Evolutionary conservation across 1,140 invertebrate species (phyloP).

Genomic region (Gryon sp.): DNA sequence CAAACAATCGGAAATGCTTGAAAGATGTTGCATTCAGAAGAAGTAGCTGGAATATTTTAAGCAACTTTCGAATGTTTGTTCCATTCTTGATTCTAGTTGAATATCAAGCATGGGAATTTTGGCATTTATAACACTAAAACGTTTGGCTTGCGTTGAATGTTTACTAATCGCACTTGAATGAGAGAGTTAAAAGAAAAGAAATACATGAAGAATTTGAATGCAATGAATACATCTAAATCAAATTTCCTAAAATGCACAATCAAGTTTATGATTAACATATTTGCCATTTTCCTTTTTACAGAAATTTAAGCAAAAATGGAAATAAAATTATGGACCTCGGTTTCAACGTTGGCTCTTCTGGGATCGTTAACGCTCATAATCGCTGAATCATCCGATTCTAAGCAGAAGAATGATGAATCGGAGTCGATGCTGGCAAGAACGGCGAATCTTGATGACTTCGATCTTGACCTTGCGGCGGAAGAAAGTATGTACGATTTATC

Average conservation of each 20-base stretch:
- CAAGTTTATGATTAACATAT: too few species aligned
- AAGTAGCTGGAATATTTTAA: conserved; percentile 43
- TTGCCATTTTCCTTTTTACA: too few species aligned
- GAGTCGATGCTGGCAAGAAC: conserved; percentile 60
- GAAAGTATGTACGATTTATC: conserved; percentile 64
- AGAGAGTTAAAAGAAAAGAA: too few species aligned
- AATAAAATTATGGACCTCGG: conserved; percentile 20
- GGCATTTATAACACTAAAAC: conserved; percentile 9
- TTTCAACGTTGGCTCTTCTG: background rate
- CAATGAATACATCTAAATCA: too few species aligned
- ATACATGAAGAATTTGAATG: too few species aligned
- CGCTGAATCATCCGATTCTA: conserved; percentile 27
- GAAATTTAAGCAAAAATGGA: conserved; percentile 48
- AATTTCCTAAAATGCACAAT: too few species aligned
- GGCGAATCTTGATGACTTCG: conserved; percentile 65
- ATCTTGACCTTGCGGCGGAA: conserved; percentile 71
- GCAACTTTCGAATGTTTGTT: conserved; percentile 43
- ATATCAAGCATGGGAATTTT: conserved; percentile 35
- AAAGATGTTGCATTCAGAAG: conserved; percentile 8
- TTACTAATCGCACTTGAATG: too few species aligned
- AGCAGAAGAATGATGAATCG: conserved; percentile 24
- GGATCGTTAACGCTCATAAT: too few species aligned
- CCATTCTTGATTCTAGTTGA: conserved; percentile 23
- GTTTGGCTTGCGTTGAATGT: too few species aligned
- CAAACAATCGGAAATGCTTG: conserved; percentile 13